Conservation (phyloP, 2,797 vertebrate species). For the Limnodromus scolopaceus region DNA sequence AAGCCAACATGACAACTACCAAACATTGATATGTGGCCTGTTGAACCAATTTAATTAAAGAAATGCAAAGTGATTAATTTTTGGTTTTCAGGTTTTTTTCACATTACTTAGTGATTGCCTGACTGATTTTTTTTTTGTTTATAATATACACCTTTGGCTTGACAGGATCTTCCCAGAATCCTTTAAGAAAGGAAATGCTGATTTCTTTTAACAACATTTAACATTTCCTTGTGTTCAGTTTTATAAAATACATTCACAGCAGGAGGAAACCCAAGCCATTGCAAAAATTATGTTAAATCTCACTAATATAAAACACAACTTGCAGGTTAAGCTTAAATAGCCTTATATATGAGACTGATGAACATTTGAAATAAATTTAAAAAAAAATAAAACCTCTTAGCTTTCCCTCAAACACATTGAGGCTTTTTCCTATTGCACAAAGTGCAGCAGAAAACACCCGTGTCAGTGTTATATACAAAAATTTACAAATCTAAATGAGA, state of each 20-base stretch:
- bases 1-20: background rate
- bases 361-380: background rate
- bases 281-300: background rate
- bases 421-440: background rate
- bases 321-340: background rate
- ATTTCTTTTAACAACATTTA: slow-evolving; percentile 24
- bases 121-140: background rate
- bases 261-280: background rate
- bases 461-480: background rate
- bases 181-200: slow-evolving; percentile 9
- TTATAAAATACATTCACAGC: background rate
- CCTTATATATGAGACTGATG: background rate
- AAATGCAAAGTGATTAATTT: background rate
- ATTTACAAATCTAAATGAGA: background rate
- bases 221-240: background rate
- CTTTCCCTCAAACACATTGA: background rate
- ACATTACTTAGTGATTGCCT: background rate
- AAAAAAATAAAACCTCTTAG: background rate
- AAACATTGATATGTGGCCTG: background rate
- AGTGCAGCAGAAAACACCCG: background rate
- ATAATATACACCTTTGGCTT: background rate
- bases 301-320: background rate
- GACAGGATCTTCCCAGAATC: background rate
- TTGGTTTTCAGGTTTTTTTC: background rate
- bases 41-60: background rate